Percentiles rank a stretch among this genome's conserved stretches.
These are phyloP conservation scores for Alethe castanea DNA, from an alignment of 2,113 vertebrate species.

Conservation along the genomic window DNA sequence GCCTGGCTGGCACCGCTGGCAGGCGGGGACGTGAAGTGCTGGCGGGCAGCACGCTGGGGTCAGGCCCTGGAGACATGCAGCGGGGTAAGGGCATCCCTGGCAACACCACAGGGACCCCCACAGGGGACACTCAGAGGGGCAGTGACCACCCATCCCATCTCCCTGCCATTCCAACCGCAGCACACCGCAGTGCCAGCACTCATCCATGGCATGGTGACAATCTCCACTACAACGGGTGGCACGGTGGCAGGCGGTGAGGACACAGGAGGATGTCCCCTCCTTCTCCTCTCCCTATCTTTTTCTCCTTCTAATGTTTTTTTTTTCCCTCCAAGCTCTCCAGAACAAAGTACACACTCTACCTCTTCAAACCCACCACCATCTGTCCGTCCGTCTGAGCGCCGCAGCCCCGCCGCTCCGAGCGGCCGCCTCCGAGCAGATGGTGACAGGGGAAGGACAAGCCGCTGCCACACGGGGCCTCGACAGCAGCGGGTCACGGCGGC, in stretches of 20 bases:
- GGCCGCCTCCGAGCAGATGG: conserved; percentile 62
- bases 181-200: not conserved
- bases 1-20: conserved; percentile 1
- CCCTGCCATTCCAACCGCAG: not conserved
- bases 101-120: not conserved
- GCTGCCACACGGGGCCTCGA: not conserved
- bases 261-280: not conserved
- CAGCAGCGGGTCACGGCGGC: conserved; percentile 29
- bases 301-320: not conserved
- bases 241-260: not conserved
- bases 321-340: conserved; percentile 2
- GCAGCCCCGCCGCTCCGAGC: not conserved
- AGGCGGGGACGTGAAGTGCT: not conserved
- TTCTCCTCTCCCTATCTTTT: not conserved
- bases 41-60: not conserved
- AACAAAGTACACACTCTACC: conserved; percentile 66
- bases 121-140: too few relatives aligned
- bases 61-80: not conserved
- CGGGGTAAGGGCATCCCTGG: not conserved
- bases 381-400: conserved; percentile 60
- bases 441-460: conserved; percentile 42
- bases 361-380: conserved; percentile 70
- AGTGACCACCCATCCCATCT: not conserved
- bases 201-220: not conserved
- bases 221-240: not conserved